Evolutionary conservation across 1,140 invertebrate species (phyloP).

Genomic region (Acromyrmex charruanus): DNA sequence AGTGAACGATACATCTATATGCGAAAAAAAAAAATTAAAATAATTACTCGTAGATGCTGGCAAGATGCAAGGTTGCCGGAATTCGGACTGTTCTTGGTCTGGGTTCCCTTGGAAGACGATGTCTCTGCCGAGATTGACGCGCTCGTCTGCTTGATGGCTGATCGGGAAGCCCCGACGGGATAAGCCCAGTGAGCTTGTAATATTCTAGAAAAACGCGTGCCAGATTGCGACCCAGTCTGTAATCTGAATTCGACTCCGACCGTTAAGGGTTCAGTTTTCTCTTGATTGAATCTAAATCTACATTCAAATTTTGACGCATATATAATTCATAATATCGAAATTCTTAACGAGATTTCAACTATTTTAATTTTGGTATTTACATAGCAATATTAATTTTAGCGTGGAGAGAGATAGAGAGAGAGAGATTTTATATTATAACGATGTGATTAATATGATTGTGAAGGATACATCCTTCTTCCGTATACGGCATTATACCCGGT

Average conservation of each 20-base stretch:
- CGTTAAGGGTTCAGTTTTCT: constrained; percentile 48
- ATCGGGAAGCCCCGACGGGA: constrained; percentile 87
- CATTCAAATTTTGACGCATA: neutral
- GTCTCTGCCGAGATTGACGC: constrained; percentile 86
- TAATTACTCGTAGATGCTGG: constrained; percentile 87
- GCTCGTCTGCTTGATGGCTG: constrained; percentile 86
- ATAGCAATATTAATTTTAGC: neutral
- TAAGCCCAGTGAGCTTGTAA: constrained; percentile 91
- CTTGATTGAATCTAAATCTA: neutral
- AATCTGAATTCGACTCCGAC: constrained; percentile 76
- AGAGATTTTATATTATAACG: neutral
- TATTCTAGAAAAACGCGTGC: constrained; percentile 93
- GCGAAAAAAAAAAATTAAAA: neutral
- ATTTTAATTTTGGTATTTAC: neutral
- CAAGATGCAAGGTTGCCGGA: constrained; percentile 87
- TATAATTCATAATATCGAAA: neutral
- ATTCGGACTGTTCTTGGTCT: constrained; percentile 87
- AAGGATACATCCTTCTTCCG: constrained; percentile 97
- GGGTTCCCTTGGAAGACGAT: constrained; percentile 86
- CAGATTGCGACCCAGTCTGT: constrained; percentile 92
- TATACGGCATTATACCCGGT: constrained; percentile 92
- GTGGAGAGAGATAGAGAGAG: too few relatives aligned
- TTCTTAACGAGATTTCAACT: neutral
- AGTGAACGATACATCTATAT: neutral
- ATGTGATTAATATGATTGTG: constrained; percentile 48